Conservation (phyloP, 2,113 vertebrate genomes). For the Electrona antarctica region DNA sequence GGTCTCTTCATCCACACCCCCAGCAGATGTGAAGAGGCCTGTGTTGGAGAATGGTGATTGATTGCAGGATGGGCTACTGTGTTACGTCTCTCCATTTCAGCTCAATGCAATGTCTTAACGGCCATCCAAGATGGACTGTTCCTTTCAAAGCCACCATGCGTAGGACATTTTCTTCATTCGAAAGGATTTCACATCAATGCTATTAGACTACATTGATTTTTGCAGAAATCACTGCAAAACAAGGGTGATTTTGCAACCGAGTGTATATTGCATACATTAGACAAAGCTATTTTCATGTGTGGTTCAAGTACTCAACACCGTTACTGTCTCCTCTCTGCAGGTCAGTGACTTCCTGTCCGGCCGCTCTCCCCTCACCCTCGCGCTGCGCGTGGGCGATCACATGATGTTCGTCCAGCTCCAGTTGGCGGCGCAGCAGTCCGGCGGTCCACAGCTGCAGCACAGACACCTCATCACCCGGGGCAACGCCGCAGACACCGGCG, state of each 20-base stretch:
- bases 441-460: conserved; percentile 87
- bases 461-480: conserved; percentile 85
- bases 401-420: conserved; percentile 99
- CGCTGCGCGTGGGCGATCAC: conserved; percentile 94
- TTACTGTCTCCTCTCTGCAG: conserved; percentile 70
- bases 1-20: conserved; percentile 53
- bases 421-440: conserved; percentile 91
- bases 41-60: conserved; percentile 49
- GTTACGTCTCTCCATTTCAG: conserved; percentile 32
- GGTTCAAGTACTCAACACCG: not conserved
- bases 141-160: conserved; percentile 35
- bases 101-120: conserved; percentile 42
- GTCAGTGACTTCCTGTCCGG: conserved; percentile 98
- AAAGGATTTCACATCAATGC: not conserved
- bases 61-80: conserved; percentile 36
- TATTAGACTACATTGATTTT: too few relatives aligned
- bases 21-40: conserved; percentile 61
- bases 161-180: not conserved
- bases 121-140: conserved; percentile 31
- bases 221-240: too few relatives aligned
- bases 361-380: conserved; percentile 94
- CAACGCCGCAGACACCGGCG: conserved; percentile 57
- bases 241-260: not conserved
- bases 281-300: not conserved
- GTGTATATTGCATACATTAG: too few relatives aligned